Evolutionary conservation across 1,140 invertebrate species (phyloP).

Genomic region (Trichomalopsis sarcophagae): DNA sequence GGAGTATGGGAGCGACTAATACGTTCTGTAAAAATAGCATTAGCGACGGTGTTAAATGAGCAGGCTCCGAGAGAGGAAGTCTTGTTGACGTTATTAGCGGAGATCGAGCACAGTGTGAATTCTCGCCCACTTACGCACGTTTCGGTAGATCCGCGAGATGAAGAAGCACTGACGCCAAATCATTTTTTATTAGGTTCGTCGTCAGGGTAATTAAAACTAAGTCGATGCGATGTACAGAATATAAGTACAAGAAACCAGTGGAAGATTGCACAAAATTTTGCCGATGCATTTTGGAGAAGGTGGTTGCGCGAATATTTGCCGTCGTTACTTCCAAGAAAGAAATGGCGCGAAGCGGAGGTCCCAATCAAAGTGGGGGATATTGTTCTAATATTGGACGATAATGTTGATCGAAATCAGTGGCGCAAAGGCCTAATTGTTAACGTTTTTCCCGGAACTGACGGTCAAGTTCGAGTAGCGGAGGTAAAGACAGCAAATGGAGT

Average conservation of each 20-base stretch:
- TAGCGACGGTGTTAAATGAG: no score
- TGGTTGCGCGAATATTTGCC: neutral
- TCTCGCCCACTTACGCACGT: neutral
- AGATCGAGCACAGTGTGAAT: neutral
- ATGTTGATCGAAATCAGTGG: no score
- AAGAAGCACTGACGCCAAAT: neutral
- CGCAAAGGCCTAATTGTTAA: no score
- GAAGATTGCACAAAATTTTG: neutral
- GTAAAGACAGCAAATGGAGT: no score
- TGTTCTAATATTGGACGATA: no score
- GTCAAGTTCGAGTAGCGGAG: no score
- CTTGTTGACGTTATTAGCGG: neutral
- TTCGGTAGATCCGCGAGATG: neutral
- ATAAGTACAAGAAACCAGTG: neutral
- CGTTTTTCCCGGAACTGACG: no score
- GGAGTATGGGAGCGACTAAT: no score
- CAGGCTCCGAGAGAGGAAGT: neutral
- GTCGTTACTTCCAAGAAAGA: neutral
- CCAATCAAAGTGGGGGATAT: neutral
- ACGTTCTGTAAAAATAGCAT: no score
- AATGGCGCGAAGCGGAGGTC: neutral
- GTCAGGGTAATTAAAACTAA: neutral
- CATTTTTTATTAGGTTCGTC: neutral
- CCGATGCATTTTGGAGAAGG: neutral
- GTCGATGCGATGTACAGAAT: neutral